Conservation (phyloP, 2,797 vertebrate species). For the Rhodeus uyekii region DNA sequence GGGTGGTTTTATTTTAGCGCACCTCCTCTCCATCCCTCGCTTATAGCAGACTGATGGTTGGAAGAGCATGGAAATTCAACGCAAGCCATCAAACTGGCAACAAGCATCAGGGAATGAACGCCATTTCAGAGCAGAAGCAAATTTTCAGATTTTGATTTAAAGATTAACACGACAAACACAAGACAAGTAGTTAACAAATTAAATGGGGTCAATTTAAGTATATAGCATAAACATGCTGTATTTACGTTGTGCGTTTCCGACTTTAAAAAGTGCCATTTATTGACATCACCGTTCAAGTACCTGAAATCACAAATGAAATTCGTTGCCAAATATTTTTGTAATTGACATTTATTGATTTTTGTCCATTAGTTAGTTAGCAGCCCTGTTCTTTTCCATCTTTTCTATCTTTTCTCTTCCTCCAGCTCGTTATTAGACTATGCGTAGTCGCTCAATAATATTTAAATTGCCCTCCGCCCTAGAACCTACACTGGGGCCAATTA, state of each 20-base stretch:
- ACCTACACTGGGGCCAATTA: conserved; percentile 41
- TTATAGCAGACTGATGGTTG: no score
- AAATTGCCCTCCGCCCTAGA: conserved; percentile 38
- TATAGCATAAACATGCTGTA: background rate
- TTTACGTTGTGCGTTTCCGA: background rate
- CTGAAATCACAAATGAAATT: background rate
- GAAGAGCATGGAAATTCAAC: no score
- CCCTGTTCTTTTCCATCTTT: conserved; percentile 6
- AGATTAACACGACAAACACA: no score
- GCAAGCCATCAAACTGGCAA: no score
- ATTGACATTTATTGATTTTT: background rate
- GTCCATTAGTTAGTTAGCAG: background rate
- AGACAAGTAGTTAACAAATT: no score
- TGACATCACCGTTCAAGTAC: background rate
- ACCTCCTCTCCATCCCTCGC: no score
- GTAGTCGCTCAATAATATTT: conserved; percentile 47
- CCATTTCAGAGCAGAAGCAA: no score
- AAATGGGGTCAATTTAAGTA: no score
- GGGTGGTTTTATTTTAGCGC: no score
- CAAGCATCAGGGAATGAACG: no score
- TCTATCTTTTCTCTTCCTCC: conserved; percentile 21
- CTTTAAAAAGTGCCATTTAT: background rate
- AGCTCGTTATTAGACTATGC: conserved; percentile 32
- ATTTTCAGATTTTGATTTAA: no score
- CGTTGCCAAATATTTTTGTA: background rate